phyloP scores from a whole-genome alignment of 2,113 vertebrate species.

The Laticauda laticaudata region DNA sequence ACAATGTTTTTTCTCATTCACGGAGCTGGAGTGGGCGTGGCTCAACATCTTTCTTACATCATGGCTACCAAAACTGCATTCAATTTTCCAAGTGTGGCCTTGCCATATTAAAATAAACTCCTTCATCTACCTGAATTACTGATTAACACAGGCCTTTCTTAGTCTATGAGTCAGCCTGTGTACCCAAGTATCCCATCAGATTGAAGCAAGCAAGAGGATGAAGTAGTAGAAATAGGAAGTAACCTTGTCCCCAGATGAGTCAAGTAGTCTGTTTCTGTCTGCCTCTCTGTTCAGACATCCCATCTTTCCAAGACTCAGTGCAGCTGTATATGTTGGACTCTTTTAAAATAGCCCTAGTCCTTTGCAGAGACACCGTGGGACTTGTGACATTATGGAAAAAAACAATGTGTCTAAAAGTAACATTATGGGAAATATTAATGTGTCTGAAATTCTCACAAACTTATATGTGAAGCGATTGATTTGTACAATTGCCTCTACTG shows the following conservation, averaged over 20 bases:
- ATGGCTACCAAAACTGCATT: too few species aligned
- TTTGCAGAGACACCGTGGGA: not conserved
- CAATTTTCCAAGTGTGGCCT: too few species aligned
- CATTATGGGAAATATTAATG: not conserved
- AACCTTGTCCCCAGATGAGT: not conserved
- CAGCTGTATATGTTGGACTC: not conserved
- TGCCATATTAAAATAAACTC: too few species aligned
- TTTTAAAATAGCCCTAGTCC: not conserved
- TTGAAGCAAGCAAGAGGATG: not conserved
- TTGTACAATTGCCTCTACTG: not conserved
- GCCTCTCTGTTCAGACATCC: not conserved
- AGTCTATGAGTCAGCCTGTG: not conserved
- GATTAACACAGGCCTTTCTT: not conserved
- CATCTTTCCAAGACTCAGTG: not conserved
- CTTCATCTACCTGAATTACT: not conserved
- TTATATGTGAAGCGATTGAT: not conserved
- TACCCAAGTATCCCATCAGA: not conserved
- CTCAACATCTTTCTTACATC: too few species aligned
- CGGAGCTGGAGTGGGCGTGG: too few species aligned
- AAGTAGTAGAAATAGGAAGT: not conserved
- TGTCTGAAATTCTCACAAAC: not conserved
- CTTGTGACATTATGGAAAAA: not conserved
- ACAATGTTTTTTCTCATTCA: too few species aligned
- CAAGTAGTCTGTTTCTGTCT: not conserved
- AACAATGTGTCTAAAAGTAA: not conserved